Percentiles rank a stretch among this genome's conserved stretches.
Evolutionary conservation across 2,797 vertebrate species (phyloP).

Genomic region (Bothrops alternatus): DNA sequence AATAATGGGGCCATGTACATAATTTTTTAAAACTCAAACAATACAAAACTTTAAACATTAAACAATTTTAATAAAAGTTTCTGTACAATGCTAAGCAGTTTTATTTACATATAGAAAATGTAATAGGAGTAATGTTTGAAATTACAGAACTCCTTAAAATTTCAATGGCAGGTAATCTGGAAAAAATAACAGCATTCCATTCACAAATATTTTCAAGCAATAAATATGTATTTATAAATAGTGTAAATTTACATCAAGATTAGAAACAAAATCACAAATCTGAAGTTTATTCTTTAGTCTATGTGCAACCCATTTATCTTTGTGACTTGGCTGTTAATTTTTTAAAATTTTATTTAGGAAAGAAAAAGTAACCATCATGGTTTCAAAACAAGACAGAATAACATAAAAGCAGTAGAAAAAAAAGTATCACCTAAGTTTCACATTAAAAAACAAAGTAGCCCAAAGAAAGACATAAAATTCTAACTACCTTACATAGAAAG

Average conservation of each 20-base stretch:
- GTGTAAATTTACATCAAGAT: conserved; percentile 99
- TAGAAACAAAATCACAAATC: conserved; percentile 99
- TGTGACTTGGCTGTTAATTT: conserved; percentile 91
- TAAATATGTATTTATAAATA: conserved; percentile 99
- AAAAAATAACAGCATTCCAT: conserved; percentile 99
- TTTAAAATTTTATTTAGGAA: conserved; percentile 82
- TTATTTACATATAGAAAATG: conserved; percentile 98
- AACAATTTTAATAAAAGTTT: conserved; percentile 93
- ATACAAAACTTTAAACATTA: conserved; percentile 93
- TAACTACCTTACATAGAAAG: conserved; percentile 88
- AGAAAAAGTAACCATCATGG: conserved; percentile 80
- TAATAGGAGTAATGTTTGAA: conserved; percentile 92
- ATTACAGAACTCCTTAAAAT: conserved; percentile 99
- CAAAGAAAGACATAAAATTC: conserved; percentile 86
- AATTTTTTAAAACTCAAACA: conserved; percentile 83
- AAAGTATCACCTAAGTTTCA: conserved; percentile 83
- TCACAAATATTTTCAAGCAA: conserved; percentile 99
- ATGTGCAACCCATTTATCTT: conserved; percentile 98
- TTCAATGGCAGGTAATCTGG: conserved; percentile 99
- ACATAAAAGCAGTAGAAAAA: conserved; percentile 82
- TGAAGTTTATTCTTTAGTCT: conserved; percentile 95
- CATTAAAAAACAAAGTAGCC: conserved; percentile 83
- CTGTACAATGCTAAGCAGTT: conserved; percentile 95
- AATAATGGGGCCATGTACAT: conserved; percentile 82
- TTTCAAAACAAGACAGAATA: conserved; percentile 85